Evolutionary conservation across 2,797 vertebrate genomes (phyloP), one percentile per base, ranked within the genome.

Genomic region (Kryptopterus vitreolus): DNA sequence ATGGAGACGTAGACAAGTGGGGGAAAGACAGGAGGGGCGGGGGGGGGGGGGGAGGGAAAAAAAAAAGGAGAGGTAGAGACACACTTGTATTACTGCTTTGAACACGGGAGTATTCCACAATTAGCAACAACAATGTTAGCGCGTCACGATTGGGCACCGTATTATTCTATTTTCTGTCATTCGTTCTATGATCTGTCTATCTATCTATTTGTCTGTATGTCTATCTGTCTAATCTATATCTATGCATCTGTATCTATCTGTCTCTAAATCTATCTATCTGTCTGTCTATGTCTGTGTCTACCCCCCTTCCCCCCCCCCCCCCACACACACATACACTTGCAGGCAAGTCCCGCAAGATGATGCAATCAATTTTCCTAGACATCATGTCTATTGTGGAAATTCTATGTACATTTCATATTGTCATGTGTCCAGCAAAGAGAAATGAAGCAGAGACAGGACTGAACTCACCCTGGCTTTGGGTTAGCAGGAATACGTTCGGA

Each of bases 401-500:
- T 18, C 26, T 29, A 18, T 48, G n/a, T 9, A 33, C 6, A n/a
- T 9, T 57, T 15, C 3, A 3, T 38, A 16, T 26, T 43, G 3
- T 7, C 33, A 12, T 55, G 20, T 12, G 35, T 46, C 15, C 18
- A 74, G n/a, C 35, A 43, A n/a, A 59, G n/a, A 13, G n/a, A 11
- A 4, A 74, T 26, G 18, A 11, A 26, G 35, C 4, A 12, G 12
- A 9, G 26, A 15, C 59, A 35, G 72, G n/a, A 43, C 6, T 26
- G 52, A 57, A 76, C 86, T 87, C 81, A 87, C 86, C 86, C 57
- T 78, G 79, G 57, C 48, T 89, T 77, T 85, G 88, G 91, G 92
- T 96, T 96, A 99, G 94, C 97, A 99, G 92, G 98, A 99, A 94
- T 98, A 98, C 88, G 98, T 99, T 95, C 98, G 96, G 95, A 99